Conservation (phyloP, 2,113 vertebrate genomes). For the Heterotilapia buettikoferi region DNA sequence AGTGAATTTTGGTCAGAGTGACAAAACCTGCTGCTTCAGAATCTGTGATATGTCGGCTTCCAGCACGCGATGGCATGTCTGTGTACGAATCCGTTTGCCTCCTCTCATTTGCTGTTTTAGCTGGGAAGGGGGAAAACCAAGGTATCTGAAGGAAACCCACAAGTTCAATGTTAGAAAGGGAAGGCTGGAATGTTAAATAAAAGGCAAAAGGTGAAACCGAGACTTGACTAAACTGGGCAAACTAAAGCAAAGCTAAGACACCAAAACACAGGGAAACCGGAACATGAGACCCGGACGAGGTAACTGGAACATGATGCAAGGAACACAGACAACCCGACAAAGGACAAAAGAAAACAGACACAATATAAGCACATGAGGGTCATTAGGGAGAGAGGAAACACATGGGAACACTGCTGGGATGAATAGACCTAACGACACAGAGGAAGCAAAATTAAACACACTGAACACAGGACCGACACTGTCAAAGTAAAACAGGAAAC, state of each 20-base stretch:
- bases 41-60: background rate
- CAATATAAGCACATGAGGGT: background rate
- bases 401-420: background rate
- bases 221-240: background rate
- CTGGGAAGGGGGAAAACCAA: accelerated
- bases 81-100: background rate
- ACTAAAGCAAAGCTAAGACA: background rate
- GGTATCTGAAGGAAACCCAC: background rate
- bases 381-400: background rate
- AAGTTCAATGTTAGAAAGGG: background rate
- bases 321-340: background rate
- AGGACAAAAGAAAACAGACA: background rate
- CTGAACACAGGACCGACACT: accelerated
- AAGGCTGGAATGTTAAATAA: background rate
- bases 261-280: accelerated
- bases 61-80: background rate
- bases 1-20: background rate
- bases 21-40: background rate
- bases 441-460: background rate
- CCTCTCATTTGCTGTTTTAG: background rate
- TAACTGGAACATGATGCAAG: background rate
- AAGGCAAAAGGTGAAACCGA: background rate
- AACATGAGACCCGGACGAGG: accelerated
- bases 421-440: background rate
- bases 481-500: background rate